Conservation (phyloP, 2,888 invertebrate species). For the Ommatoiulus sabulosus region DNA sequence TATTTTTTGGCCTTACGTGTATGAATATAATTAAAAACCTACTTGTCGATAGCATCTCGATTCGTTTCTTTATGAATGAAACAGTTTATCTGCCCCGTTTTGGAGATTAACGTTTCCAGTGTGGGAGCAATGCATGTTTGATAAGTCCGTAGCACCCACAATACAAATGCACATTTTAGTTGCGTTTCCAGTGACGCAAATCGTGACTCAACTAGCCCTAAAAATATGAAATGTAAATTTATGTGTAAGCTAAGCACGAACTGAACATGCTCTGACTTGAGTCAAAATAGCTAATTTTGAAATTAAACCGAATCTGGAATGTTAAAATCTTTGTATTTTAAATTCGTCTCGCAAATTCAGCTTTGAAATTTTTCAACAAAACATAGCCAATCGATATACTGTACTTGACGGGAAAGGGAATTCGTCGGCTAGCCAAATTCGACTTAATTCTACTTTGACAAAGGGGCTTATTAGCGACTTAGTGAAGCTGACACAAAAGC, state of each 20-base stretch:
- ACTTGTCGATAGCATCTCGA: neutral
- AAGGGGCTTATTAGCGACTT: no score
- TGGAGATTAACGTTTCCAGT: neutral
- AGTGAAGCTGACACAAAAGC: no score
- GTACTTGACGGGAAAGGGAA: no score
- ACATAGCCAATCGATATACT: no score
- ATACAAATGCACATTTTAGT: neutral
- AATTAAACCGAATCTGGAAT: no score
- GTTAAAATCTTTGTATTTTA: no score
- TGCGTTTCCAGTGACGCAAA: constrained; percentile 3
- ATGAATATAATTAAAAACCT: neutral
- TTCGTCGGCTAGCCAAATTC: no score
- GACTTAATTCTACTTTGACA: no score
- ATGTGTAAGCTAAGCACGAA: neutral
- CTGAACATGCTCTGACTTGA: no score
- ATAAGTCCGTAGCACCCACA: neutral
- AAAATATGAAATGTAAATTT: neutral
- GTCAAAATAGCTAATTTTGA: no score
- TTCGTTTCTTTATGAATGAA: constrained; percentile 8
- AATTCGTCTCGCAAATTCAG: no score
- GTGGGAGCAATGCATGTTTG: constrained; percentile 11
- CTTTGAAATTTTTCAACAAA: no score
- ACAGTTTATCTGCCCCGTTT: neutral
- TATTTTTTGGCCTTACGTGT: neutral
- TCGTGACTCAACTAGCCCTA: neutral